Evolutionary conservation across 2,113 vertebrate genomes (phyloP).

Genomic region (Scatophagus argus): DNA sequence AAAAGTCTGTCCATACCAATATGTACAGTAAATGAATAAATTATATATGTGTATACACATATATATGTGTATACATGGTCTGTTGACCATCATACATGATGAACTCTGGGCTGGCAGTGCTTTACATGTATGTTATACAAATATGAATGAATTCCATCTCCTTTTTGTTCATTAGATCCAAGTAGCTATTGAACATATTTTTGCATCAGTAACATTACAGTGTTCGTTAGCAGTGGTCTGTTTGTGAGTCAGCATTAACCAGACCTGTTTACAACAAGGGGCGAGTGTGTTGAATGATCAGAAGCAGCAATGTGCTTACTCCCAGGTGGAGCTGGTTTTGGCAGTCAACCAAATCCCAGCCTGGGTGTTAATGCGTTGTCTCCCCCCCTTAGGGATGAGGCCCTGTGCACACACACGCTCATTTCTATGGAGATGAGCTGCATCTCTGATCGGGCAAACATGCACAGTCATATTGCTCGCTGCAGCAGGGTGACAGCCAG

Average conservation of each 20-base stretch:
- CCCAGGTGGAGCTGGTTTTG: conserved; percentile 39
- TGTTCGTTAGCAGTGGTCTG: conserved; percentile 6
- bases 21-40: not conserved
- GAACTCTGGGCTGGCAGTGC: not conserved
- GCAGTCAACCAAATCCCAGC: conserved; percentile 50
- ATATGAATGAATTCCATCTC: not conserved
- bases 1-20: conserved; percentile 1
- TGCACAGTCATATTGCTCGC: conserved; percentile 57
- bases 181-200: not conserved
- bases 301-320: conserved; percentile 31
- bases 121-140: not conserved
- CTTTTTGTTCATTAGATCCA: not conserved
- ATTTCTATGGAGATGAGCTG: conserved; percentile 81
- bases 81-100: not conserved
- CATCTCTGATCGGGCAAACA: conserved; percentile 64
- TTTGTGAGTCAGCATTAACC: conserved; percentile 21
- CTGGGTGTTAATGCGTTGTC: conserved; percentile 46
- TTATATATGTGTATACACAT: no score
- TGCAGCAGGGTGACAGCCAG: conserved; percentile 38
- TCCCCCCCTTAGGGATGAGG: conserved; percentile 28
- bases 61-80: no score
- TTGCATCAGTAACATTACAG: not conserved
- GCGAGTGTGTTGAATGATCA: conserved; percentile 24
- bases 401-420: conserved; percentile 47
- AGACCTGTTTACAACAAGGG: conserved; percentile 8